Evolutionary conservation across 2,797 vertebrate genomes (phyloP), one percentile per base, ranked within the genome.

Genomic region (Malurus leucopterus): DNA sequence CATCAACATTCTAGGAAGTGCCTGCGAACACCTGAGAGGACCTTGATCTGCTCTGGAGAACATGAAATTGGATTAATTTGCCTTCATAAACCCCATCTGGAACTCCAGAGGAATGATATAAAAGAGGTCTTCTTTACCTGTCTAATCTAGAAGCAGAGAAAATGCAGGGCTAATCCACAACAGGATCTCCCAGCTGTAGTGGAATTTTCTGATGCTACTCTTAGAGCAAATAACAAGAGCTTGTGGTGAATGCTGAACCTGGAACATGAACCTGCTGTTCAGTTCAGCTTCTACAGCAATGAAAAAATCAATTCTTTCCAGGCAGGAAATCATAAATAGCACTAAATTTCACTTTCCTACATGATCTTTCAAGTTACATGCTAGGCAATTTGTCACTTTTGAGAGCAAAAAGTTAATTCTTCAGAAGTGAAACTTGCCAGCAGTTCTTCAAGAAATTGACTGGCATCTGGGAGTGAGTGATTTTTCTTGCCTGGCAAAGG

Each of bases 341-440:
- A 2, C 61, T 91, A 91, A 88, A 91, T 95, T 95, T 93, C 80
- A 63, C 89, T 89, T 94, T 90, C 57, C 57, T 12, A 49, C 47
- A 68, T 69, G 82, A 89, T 92, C 74, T 83, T 94, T 95, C 91
- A 93, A 83, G 79, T 34, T 93, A 78, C 32, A 32, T 70, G 53
- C 30, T 73, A 58, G 57, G 63, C n/a, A 83, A 89, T 95, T 95
- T 95, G 84, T 94, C 91, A 95, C 46, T 91, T 93, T 69, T 93
- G 77, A 93, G 79, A 95, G 79, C 38, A 67, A 82, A 95, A 95
- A 91, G 91, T 95, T 93, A 93, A 94, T 95, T 93, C 58, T 94
- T 92, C 65, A 79, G 57, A 89, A 93, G 68, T 58, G 21, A 82
- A 89, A 77, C 29, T 90, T 49, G 63, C 50, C 40, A 90, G 61